Percentiles rank a stretch among this genome's conserved stretches.
Conservation (phyloP, 2,113 vertebrate species). For the Delphinus delphis region DNA sequence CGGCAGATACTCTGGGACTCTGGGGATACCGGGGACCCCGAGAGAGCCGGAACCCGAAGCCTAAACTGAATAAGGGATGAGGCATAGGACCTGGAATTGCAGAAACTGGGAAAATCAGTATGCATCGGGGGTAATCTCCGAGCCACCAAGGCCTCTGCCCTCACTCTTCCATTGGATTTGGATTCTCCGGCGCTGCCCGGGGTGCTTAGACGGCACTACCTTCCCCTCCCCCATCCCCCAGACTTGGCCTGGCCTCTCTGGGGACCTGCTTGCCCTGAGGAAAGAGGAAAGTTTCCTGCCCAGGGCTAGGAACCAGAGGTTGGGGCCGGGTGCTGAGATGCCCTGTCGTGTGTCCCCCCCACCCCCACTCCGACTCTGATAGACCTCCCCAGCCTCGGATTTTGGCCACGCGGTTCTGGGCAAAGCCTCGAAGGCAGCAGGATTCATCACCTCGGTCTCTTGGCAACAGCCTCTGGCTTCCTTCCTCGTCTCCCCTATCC, state of each 20-base stretch:
- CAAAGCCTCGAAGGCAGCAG: neutral
- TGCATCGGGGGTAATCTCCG: accelerated
- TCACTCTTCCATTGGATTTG: accelerated
- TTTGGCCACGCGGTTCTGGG: accelerated
- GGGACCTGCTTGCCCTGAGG: accelerated
- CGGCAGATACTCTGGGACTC: neutral
- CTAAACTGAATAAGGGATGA: neutral
- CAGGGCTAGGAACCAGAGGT: neutral
- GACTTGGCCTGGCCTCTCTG: accelerated
- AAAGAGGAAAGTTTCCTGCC: neutral
- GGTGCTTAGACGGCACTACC: neutral
- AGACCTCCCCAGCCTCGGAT: accelerated
- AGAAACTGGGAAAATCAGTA: neutral
- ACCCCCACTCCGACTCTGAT: accelerated
- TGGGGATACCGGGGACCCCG: accelerated
- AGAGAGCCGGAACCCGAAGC: neutral
- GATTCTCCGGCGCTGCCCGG: neutral
- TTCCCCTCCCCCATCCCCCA: no score
- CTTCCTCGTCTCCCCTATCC: no score
- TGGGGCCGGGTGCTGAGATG: accelerated
- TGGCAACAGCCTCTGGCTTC: neutral
- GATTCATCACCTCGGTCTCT: neutral
- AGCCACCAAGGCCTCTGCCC: neutral
- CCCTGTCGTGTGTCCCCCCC: accelerated
- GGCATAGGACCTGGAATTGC: neutral